A percentile compares a stretch with the other conserved stretches of the same genome.
These are phyloP conservation scores for Tiphia femorata DNA, from an alignment of 2,888 invertebrate genomes.

Conservation along the genomic window DNA sequence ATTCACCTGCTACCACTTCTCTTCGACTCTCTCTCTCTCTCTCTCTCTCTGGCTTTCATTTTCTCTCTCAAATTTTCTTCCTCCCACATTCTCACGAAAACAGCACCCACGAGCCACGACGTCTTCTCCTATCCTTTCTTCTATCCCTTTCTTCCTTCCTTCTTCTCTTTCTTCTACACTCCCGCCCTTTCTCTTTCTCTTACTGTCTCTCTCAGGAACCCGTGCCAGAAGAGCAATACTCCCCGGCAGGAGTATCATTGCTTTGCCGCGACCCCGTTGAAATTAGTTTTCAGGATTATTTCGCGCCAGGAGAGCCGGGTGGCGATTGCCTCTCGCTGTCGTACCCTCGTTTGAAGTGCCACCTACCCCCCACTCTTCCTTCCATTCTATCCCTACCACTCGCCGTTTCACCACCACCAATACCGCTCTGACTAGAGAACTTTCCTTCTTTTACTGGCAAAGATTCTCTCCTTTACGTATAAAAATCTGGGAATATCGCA, in stretches of 20 bases:
- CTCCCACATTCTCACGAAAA: not conserved
- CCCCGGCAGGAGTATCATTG: slow-evolving; percentile 30
- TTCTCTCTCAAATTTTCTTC: slow-evolving; percentile 14
- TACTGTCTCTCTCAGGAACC: too few species aligned
- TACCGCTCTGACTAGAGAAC: too few species aligned
- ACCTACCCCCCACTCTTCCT: too few species aligned
- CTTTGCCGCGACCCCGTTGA: slow-evolving; percentile 29
- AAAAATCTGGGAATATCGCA: too few species aligned
- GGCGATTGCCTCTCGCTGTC: slow-evolving; percentile 26
- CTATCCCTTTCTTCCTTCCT: not conserved
- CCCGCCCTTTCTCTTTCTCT: too few species aligned
- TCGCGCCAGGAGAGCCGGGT: slow-evolving; percentile 30
- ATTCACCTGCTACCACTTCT: not conserved
- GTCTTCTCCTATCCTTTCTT: too few species aligned
- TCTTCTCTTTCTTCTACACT: slow-evolving; percentile 3
- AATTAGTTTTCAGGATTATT: slow-evolving; percentile 50
- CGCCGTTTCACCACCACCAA: too few species aligned
- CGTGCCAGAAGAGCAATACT: slow-evolving; percentile 24
- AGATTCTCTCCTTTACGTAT: too few species aligned
- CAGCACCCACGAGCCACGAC: too few species aligned
- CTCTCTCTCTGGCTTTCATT: slow-evolving; percentile 6
- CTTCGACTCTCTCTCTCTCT: not conserved
- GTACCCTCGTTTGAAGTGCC: slow-evolving; percentile 3
- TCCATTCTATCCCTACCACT: too few species aligned
- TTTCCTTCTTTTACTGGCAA: too few species aligned